Conservation (phyloP, 2,888 invertebrate species). For the Lissonota sp. region DNA sequence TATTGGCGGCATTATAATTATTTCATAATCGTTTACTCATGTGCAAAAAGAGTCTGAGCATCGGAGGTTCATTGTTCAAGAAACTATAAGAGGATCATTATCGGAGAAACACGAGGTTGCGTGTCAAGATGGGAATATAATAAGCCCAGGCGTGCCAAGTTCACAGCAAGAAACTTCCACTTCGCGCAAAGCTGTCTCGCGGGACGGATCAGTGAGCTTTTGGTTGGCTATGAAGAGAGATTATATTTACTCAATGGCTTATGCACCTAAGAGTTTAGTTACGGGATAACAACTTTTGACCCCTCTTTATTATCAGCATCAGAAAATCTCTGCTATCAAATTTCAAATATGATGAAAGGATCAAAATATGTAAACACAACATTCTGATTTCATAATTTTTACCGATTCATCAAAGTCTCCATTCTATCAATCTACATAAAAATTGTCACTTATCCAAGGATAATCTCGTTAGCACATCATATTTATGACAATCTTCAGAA, state of each 20-base stretch:
- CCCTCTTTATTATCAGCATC: not conserved
- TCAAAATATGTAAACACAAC: too few relatives aligned
- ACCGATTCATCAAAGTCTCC: too few relatives aligned
- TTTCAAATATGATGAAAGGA: not conserved
- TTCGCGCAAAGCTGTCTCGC: not conserved
- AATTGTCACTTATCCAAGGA: too few relatives aligned
- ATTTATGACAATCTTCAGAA: too few relatives aligned
- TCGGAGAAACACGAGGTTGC: conserved; percentile 12
- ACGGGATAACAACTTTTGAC: conserved; percentile 9
- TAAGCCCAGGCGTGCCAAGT: conserved; percentile 4
- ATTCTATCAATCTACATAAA: too few relatives aligned
- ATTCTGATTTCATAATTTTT: too few relatives aligned
- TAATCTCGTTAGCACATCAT: too few relatives aligned
- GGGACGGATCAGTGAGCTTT: conserved; percentile 25
- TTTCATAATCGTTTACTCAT: too few relatives aligned
- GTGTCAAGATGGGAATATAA: conserved; percentile 13
- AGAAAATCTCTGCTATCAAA: not conserved
- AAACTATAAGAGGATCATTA: conserved; percentile 29
- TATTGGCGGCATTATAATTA: too few relatives aligned
- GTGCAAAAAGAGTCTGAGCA: too few relatives aligned
- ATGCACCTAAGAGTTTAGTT: not conserved
- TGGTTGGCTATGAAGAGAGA: conserved; percentile 4
- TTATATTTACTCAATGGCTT: conserved; percentile 38
- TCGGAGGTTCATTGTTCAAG: too few relatives aligned
- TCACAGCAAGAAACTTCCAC: conserved; percentile 2